A percentile compares a stretch with the other conserved stretches of the same genome.
phyloP scores from a whole-genome alignment of 1,140 invertebrate genomes.

The Drosophila sp. region DNA sequence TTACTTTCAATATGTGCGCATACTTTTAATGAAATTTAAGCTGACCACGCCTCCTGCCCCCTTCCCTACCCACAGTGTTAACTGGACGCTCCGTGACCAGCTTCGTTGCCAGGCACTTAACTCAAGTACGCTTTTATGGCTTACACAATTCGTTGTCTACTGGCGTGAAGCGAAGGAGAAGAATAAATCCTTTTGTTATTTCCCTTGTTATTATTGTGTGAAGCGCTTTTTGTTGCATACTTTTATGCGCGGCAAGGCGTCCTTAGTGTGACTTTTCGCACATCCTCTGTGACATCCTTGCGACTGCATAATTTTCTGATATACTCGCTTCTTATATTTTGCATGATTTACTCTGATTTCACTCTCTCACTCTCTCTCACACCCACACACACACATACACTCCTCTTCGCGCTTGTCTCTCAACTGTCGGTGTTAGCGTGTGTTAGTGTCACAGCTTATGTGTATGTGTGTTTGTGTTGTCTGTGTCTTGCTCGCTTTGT shows the following conservation, averaged over 20 bases:
- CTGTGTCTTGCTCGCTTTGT: constrained; percentile 61
- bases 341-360: constrained; percentile 79
- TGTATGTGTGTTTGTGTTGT: constrained; percentile 41
- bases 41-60: constrained; percentile 33
- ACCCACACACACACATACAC: background rate
- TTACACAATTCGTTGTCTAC: constrained; percentile 5
- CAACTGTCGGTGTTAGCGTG: constrained; percentile 9
- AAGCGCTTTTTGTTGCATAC: constrained; percentile 60
- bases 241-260: constrained; percentile 45
- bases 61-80: too few relatives aligned
- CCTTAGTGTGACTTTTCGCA: constrained; percentile 66
- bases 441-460: constrained; percentile 2
- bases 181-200: constrained; percentile 28
- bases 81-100: too few relatives aligned
- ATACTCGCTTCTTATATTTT: constrained; percentile 65
- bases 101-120: constrained; percentile 62
- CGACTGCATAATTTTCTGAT: constrained; percentile 73
- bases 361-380: constrained; percentile 1
- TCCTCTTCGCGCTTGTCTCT: constrained; percentile 29
- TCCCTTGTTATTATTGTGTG: constrained; percentile 36
- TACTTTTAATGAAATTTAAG: constrained; percentile 69
- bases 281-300: constrained; percentile 53
- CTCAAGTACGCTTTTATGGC: constrained; percentile 68
- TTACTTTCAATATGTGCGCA: constrained; percentile 39
- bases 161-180: background rate